Evolutionary conservation across 92 coral and sea anemone genomes (phyloP).

Genomic region (Epizoanthus fatuus): DNA sequence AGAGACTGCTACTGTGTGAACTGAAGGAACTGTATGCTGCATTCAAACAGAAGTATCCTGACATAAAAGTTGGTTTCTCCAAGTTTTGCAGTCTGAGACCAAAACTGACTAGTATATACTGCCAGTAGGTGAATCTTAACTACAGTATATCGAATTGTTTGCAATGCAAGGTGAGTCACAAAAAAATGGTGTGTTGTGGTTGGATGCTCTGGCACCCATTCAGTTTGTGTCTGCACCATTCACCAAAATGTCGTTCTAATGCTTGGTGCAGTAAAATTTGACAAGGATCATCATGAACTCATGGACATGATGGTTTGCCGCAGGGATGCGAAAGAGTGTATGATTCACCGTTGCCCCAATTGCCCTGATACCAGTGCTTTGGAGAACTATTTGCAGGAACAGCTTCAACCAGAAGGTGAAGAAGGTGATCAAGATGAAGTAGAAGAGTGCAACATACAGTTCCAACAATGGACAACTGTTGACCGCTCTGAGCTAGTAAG

Average conservation of each 20-base stretch:
- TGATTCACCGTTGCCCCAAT: slow-evolving; percentile 56
- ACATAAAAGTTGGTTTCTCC: slow-evolving; percentile 47
- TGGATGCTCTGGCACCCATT: slow-evolving; percentile 61
- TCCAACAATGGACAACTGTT: slow-evolving; percentile 62
- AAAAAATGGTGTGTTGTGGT: slow-evolving; percentile 70
- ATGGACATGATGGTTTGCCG: slow-evolving; percentile 54
- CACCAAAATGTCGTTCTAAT: slow-evolving; percentile 50
- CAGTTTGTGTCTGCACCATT: slow-evolving; percentile 65
- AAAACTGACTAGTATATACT: no score
- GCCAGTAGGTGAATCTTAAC: no score
- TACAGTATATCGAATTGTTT: no score
- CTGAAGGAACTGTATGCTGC: slow-evolving; percentile 48
- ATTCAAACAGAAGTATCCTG: slow-evolving; percentile 47
- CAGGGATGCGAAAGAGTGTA: slow-evolving; percentile 48
- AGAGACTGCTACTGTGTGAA: slow-evolving; percentile 52
- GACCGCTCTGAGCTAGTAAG: slow-evolving; percentile 54
- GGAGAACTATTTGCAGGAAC: slow-evolving; percentile 44
- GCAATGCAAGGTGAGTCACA: no score
- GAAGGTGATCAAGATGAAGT: slow-evolving; percentile 35
- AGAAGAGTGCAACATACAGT: slow-evolving; percentile 43
- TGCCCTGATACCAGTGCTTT: slow-evolving; percentile 51
- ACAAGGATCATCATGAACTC: slow-evolving; percentile 59
- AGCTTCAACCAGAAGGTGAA: slow-evolving; percentile 54
- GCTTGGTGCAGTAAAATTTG: slow-evolving; percentile 55
- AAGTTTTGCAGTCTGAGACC: slow-evolving; percentile 62